Conservation (phyloP, 2,797 vertebrate species). For the Pristis pectinata region DNA sequence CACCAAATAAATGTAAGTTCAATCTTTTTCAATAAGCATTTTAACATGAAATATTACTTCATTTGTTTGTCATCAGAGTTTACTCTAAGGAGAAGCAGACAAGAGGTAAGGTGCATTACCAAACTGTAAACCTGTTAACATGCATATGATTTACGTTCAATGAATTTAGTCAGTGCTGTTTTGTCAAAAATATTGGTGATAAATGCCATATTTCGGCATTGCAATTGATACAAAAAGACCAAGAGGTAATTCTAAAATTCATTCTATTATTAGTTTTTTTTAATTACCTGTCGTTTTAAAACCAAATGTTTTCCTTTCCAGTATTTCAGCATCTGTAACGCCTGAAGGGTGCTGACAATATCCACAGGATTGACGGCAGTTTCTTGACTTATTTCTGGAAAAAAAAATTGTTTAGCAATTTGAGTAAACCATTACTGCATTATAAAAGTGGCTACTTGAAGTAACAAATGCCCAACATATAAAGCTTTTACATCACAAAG, state of each 20-base stretch:
- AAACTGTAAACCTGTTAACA: background rate
- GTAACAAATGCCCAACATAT: background rate
- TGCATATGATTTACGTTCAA: background rate
- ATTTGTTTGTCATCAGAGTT: background rate
- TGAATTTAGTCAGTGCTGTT: background rate
- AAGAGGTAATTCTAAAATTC: background rate
- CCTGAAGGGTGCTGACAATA: conserved; percentile 97
- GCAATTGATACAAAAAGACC: background rate
- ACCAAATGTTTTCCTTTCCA: conserved; percentile 98
- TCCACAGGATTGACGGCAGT: conserved; percentile 96
- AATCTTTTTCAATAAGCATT: background rate
- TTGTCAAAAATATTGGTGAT: background rate
- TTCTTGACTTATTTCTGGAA: conserved; percentile 94
- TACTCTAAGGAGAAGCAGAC: background rate
- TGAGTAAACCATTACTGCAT: background rate
- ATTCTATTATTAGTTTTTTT: too few relatives aligned
- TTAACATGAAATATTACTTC: background rate
- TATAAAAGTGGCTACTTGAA: background rate
- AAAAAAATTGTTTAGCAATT: background rate
- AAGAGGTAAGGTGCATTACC: background rate
- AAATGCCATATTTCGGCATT: background rate
- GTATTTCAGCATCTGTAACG: conserved; percentile 98
- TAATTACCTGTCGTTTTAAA: conserved; percentile 85
- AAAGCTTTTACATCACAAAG: background rate
- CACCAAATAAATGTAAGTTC: background rate